These are phyloP conservation scores for Notothenia rossii DNA, from an alignment of 2,113 vertebrate genomes.

Conservation along the genomic window DNA sequence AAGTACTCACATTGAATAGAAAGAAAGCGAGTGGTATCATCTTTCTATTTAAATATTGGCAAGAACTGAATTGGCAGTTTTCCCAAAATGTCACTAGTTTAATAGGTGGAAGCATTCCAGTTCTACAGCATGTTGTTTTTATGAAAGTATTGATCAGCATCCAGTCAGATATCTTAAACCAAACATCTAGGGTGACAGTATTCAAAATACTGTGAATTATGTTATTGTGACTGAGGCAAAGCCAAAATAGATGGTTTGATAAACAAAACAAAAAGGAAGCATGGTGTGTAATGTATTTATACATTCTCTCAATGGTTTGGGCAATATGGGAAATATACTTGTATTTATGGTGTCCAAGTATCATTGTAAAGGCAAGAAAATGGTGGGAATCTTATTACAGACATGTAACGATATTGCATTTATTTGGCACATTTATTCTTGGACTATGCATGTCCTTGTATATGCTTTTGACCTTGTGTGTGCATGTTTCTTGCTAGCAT, in stretches of 20 bases:
- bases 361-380: neutral
- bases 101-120: neutral
- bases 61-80: neutral
- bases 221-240: neutral
- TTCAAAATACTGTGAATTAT: neutral
- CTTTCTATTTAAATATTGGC: too few relatives aligned
- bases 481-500: neutral
- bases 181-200: neutral
- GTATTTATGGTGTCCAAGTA: neutral
- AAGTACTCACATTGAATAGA: too few relatives aligned
- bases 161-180: neutral
- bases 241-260: neutral
- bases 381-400: neutral
- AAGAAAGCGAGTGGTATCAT: too few relatives aligned
- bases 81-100: neutral
- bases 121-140: neutral
- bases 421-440: neutral
- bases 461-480: slow-evolving; percentile 4
- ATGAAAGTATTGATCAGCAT: neutral
- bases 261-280: neutral
- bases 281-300: slow-evolving; percentile 8
- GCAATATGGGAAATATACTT: slow-evolving; percentile 1
- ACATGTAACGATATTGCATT: neutral
- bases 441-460: too few relatives aligned
- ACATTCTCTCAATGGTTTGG: neutral